Conservation (phyloP, 2,888 invertebrate species). For the Entomobrya multifasciata region DNA sequence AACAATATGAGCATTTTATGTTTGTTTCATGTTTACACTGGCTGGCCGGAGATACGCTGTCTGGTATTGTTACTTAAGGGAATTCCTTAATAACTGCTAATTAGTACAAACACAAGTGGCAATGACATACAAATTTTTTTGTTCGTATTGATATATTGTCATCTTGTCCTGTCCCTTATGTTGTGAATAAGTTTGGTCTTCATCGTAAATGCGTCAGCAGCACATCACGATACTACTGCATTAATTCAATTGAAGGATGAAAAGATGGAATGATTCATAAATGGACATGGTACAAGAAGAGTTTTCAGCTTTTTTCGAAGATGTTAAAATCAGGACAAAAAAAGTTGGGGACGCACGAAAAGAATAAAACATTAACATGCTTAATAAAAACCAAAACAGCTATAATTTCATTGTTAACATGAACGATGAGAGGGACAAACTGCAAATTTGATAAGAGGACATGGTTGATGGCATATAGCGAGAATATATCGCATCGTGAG, state of each 20-base stretch:
- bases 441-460: too few relatives aligned
- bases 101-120: constrained; percentile 21
- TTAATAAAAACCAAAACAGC: background rate
- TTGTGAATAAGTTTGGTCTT: constrained; percentile 4
- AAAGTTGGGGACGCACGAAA: background rate
- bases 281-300: background rate
- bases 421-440: too few relatives aligned
- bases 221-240: background rate
- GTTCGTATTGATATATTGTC: background rate
- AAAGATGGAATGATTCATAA: background rate
- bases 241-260: constrained; percentile 5
- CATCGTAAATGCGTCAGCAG: background rate
- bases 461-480: background rate
- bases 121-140: constrained; percentile 11
- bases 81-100: constrained; percentile 1
- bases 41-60: constrained; percentile 19
- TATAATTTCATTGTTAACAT: background rate
- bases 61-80: background rate
- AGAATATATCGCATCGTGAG: background rate
- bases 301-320: background rate
- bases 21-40: background rate
- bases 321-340: background rate
- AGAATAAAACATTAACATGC: background rate
- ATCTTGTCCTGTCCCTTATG: background rate
- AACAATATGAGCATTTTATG: too few relatives aligned